Percentiles rank a stretch among this genome's conserved stretches.
Evolutionary conservation across 1,140 invertebrate species (phyloP).

Genomic region (Papilio glaucus): DNA sequence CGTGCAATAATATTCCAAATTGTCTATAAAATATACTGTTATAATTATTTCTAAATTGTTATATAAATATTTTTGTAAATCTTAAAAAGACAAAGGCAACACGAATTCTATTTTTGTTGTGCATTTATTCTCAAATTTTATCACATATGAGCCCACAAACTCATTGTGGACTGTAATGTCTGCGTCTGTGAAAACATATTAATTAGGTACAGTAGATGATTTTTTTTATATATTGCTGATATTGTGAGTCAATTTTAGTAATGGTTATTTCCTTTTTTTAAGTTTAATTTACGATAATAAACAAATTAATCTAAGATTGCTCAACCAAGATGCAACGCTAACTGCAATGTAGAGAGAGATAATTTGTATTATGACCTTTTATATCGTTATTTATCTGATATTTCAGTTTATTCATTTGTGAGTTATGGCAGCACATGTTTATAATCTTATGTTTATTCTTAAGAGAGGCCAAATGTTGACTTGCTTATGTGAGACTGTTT

Average conservation of each 20-base stretch:
- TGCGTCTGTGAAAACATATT: constrained; percentile 72
- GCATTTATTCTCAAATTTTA: constrained; percentile 82
- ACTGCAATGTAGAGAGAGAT: constrained; percentile 73
- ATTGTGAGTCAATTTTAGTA: constrained; percentile 82
- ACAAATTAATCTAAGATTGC: constrained; percentile 76
- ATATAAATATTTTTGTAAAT: constrained; percentile 80
- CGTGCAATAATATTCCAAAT: constrained; percentile 82
- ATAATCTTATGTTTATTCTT: constrained; percentile 81
- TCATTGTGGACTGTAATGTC: constrained; percentile 78
- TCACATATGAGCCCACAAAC: constrained; percentile 73
- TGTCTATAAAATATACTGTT: constrained; percentile 78
- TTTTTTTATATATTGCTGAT: constrained; percentile 77
- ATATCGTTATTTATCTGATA: constrained; percentile 78
- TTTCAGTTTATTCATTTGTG: constrained; percentile 78
- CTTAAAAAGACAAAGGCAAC: constrained; percentile 79
- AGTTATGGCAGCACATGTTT: constrained; percentile 82
- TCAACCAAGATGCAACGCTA: constrained; percentile 78
- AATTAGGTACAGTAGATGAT: constrained; percentile 72
- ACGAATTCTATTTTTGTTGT: constrained; percentile 81
- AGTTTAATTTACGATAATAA: constrained; percentile 78
- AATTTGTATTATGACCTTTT: constrained; percentile 75
- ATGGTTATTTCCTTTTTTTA: constrained; percentile 79
- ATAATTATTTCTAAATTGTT: constrained; percentile 82
- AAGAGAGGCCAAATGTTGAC: constrained; percentile 84
- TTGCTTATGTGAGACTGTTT: constrained; percentile 84